Conservation (phyloP, 2,113 vertebrate genomes). For the Rhinopomastus cyanomelas region DNA sequence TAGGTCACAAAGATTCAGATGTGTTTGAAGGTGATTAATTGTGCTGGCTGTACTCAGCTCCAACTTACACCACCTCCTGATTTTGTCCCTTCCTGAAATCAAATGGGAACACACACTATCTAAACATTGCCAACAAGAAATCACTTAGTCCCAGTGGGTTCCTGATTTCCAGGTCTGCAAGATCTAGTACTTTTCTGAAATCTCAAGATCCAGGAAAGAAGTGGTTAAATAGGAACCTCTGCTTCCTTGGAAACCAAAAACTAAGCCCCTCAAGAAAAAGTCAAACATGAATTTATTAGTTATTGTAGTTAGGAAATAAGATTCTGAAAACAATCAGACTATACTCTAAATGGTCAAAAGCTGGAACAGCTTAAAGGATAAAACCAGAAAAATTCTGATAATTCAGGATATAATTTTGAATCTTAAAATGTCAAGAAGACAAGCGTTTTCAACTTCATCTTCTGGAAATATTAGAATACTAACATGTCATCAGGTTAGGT, state of each 20-base stretch:
- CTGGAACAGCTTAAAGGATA: neutral
- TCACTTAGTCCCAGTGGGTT: neutral
- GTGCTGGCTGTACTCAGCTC: neutral
- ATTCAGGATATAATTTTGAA: neutral
- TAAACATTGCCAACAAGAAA: neutral
- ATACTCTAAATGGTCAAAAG: neutral
- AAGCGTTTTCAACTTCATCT: neutral
- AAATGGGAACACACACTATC: neutral
- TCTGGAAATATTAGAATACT: neutral
- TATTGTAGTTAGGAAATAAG: neutral
- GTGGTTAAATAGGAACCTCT: neutral
- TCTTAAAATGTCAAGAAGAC: neutral
- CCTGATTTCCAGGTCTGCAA: neutral
- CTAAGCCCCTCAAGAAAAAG: neutral
- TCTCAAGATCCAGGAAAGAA: neutral
- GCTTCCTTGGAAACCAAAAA: neutral
- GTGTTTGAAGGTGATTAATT: neutral
- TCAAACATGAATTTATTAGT: neutral
- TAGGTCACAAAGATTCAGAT: neutral
- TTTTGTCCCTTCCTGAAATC: neutral
- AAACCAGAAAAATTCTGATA: neutral
- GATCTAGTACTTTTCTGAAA: neutral
- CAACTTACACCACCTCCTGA: neutral
- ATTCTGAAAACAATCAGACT: neutral
- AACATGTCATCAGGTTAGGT: neutral